These are phyloP conservation scores for Pemphigus obesinymphae DNA, from an alignment of 1,140 invertebrate species.

Conservation along the genomic window DNA sequence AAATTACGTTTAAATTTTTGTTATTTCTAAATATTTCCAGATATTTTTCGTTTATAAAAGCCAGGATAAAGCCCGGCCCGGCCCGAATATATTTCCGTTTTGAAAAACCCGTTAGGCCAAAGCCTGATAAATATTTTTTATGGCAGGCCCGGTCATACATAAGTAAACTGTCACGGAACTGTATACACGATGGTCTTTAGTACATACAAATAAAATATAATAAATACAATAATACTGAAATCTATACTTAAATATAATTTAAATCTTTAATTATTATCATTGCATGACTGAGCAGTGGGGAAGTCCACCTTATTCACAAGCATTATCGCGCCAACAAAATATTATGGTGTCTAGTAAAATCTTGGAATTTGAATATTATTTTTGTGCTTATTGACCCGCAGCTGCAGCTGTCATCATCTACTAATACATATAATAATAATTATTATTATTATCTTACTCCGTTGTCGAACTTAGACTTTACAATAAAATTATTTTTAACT, in stretches of 20 bases:
- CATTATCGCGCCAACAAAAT: neutral
- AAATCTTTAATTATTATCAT: neutral
- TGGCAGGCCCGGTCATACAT: no score
- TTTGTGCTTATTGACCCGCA: neutral
- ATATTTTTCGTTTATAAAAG: no score
- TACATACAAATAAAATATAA: neutral
- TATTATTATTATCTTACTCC: no score
- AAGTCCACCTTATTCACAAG: neutral
- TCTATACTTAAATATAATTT: neutral
- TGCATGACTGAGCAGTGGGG: neutral
- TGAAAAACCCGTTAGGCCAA: no score
- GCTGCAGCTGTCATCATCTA: neutral
- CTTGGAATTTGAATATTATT: conserved; percentile 2
- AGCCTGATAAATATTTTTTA: no score
- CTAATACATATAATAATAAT: neutral
- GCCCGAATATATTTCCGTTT: no score
- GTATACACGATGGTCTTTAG: no score
- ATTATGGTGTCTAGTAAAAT: neutral
- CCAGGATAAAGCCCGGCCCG: no score
- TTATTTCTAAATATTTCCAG: no score
- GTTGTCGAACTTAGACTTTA: neutral
- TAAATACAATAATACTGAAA: neutral
- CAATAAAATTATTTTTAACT: neutral
- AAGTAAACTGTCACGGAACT: no score
- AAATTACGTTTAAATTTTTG: no score